Evolutionary conservation across 2,888 invertebrate species (phyloP).

Genomic region (Teinopalpus imperialis): DNA sequence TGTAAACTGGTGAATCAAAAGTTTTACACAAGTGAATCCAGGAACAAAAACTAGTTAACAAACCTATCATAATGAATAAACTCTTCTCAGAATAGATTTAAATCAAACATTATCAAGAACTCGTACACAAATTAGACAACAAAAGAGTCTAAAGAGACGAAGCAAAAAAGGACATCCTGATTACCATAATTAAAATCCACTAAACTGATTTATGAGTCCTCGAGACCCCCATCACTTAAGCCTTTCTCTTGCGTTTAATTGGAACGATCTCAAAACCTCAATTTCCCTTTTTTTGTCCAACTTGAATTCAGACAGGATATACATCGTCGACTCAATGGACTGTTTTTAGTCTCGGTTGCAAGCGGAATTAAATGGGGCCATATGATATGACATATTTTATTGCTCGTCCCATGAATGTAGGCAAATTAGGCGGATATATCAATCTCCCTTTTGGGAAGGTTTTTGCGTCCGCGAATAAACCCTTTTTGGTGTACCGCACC

Average conservation of each 20-base stretch:
- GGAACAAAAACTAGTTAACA: constrained; percentile 14
- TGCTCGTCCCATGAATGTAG: constrained; percentile 56
- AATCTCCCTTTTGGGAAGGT: constrained; percentile 53
- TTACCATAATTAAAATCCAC: constrained; percentile 55
- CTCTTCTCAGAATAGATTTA: constrained; percentile 34
- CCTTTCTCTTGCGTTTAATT: constrained; percentile 65
- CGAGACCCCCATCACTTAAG: constrained; percentile 66
- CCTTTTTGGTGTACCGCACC: constrained; percentile 47
- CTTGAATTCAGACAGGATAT: constrained; percentile 66
- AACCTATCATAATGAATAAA: constrained; percentile 5
- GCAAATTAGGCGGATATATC: constrained; percentile 80
- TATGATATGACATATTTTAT: constrained; percentile 79
- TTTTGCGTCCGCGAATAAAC: constrained; percentile 43
- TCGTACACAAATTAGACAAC: constrained; percentile 44
- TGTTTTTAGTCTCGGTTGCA: constrained; percentile 70
- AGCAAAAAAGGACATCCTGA: constrained; percentile 50
- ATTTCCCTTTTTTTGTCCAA: constrained; percentile 61
- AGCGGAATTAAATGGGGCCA: constrained; percentile 55
- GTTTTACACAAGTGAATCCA: constrained; percentile 6
- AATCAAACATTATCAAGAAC: constrained; percentile 36
- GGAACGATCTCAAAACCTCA: constrained; percentile 62
- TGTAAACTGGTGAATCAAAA: constrained; percentile 7
- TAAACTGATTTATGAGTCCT: constrained; percentile 55
- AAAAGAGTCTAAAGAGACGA: constrained; percentile 41
- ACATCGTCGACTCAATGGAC: constrained; percentile 61